phyloP scores from a whole-genome alignment of 2,888 invertebrate genomes.

The Adela reaumurella region DNA sequence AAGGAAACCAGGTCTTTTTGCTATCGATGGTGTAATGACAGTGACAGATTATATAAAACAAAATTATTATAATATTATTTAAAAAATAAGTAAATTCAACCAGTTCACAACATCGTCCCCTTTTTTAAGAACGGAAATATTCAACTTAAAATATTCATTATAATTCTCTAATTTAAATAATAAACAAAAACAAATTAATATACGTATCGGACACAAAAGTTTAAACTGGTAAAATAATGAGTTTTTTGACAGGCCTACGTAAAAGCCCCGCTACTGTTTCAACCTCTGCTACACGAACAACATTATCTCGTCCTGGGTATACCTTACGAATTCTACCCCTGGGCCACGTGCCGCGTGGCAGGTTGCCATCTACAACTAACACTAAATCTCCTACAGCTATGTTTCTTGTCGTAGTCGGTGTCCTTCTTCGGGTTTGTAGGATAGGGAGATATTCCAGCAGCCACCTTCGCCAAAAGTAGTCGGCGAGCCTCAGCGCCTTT shows the following conservation, averaged over 20 bases:
- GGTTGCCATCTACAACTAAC: background rate
- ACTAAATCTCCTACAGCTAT: background rate
- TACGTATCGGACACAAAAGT: too few species aligned
- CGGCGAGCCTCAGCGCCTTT: conserved; percentile 3
- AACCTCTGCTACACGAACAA: background rate
- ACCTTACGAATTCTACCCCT: background rate
- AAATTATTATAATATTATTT: too few species aligned
- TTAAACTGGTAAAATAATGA: background rate
- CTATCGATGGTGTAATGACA: too few species aligned
- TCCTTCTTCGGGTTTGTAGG: background rate
- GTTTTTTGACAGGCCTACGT: background rate
- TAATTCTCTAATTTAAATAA: too few species aligned
- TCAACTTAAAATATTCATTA: too few species aligned
- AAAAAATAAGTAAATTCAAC: too few species aligned
- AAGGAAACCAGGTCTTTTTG: too few species aligned
- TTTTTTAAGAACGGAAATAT: too few species aligned
- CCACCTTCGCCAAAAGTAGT: conserved; percentile 7
- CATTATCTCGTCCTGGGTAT: background rate
- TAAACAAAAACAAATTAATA: too few species aligned
- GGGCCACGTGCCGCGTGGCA: background rate
- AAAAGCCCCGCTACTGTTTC: background rate
- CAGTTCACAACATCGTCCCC: too few species aligned
- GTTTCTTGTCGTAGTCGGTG: background rate
- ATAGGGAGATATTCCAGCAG: conserved; percentile 3
- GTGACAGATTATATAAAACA: too few species aligned